Evolutionary conservation across 2,113 vertebrate genomes (phyloP).

Genomic region (Myrmecobius fasciatus): DNA sequence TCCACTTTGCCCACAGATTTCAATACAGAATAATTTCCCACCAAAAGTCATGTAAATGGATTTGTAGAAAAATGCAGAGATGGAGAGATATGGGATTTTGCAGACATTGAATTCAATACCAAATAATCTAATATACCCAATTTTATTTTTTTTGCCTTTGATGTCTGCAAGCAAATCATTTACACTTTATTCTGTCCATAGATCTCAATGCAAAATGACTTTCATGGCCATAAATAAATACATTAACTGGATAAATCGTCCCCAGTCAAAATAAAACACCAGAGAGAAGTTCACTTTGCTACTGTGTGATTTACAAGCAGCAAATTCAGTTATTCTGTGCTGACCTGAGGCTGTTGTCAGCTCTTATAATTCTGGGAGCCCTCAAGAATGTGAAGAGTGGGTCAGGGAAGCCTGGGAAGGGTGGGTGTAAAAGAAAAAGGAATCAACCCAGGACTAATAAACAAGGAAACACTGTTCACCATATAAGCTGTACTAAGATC

Average conservation of each 20-base stretch:
- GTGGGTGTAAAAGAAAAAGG: neutral
- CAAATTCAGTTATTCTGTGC: constrained; percentile 63
- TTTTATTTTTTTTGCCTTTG: constrained; percentile 67
- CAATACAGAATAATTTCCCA: constrained; percentile 46
- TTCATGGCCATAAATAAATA: constrained; percentile 59
- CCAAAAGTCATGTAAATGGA: constrained; percentile 50
- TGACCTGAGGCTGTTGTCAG: constrained; percentile 40
- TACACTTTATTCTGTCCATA: constrained; percentile 62
- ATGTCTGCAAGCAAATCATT: constrained; percentile 71
- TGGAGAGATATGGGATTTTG: constrained; percentile 50
- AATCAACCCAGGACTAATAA: neutral
- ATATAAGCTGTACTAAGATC: neutral
- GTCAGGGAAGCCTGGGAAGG: neutral
- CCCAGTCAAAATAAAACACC: constrained; percentile 43
- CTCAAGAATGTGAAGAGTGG: neutral
- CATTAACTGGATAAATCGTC: constrained; percentile 68
- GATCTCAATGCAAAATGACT: constrained; percentile 68
- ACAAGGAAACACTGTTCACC: neutral
- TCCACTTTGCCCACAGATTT: constrained; percentile 28
- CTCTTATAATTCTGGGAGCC: constrained; percentile 42
- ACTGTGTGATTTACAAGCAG: constrained; percentile 65
- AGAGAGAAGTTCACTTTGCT: constrained; percentile 40
- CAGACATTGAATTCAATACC: constrained; percentile 62
- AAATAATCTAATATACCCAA: constrained; percentile 61
- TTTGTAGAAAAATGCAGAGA: constrained; percentile 51